phyloP scores from a whole-genome alignment of 2,797 vertebrate genomes.

The Carcharodon carcharias region DNA sequence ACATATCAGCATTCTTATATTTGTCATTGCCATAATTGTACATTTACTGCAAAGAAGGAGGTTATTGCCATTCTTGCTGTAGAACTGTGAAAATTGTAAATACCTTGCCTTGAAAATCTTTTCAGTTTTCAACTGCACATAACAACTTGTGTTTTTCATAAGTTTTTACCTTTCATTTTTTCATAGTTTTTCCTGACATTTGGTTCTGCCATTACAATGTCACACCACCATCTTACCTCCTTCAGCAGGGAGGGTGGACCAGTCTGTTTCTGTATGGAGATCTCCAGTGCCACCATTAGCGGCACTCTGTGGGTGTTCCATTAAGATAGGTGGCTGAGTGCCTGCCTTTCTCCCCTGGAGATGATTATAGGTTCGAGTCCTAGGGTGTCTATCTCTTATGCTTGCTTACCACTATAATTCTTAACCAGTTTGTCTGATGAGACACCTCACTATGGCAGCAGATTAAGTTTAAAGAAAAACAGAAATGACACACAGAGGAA shows the following conservation, averaged over 20 bases:
- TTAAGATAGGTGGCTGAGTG: background rate
- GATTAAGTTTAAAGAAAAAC: background rate
- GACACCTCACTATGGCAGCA: background rate
- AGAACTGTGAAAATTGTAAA: background rate
- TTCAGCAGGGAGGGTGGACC: background rate
- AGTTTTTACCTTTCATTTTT: background rate
- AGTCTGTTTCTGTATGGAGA: background rate
- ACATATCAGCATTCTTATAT: background rate
- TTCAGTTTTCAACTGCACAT: background rate
- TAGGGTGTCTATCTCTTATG: background rate
- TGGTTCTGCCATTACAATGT: background rate
- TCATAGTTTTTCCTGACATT: background rate
- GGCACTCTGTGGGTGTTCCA: conserved; percentile 7
- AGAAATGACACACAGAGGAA: background rate
- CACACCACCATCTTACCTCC: background rate
- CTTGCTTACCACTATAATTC: background rate
- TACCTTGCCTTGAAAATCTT: background rate
- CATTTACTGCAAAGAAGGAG: background rate
- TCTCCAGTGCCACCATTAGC: background rate
- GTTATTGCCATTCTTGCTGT: background rate
- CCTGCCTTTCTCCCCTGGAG: background rate
- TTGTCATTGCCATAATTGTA: background rate
- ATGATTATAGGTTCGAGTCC: conserved; percentile 26
- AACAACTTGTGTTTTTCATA: background rate
- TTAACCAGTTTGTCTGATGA: background rate